Conservation (phyloP, 53 echinoderm and acorn worm genomes). For the Temnopleurus reevesii region DNA sequence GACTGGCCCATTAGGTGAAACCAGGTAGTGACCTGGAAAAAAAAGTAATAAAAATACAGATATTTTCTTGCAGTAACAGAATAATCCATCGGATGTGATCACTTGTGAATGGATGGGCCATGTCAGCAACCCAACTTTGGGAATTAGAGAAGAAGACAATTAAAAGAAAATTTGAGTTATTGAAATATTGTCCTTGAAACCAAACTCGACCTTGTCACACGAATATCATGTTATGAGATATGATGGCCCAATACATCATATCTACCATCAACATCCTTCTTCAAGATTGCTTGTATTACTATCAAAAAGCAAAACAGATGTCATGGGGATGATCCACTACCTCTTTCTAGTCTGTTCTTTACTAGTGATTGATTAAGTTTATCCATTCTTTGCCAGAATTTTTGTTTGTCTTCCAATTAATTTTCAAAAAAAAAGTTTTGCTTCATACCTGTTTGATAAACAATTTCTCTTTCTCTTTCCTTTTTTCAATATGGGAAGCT, state of each 20-base stretch:
- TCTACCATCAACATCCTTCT: not conserved
- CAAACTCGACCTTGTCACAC: not conserved
- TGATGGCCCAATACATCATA: constrained; percentile 8
- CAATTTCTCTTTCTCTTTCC: no score
- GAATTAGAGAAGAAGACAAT: constrained; percentile 12
- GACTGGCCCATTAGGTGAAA: no score
- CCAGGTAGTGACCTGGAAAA: no score
- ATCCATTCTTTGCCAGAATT: no score
- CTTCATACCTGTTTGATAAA: no score
- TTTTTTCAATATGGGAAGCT: no score
- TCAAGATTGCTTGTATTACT: not conserved
- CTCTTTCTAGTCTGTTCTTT: no score
- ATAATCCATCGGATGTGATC: not conserved
- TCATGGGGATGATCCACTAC: no score
- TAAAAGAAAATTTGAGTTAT: constrained; percentile 8
- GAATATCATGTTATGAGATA: constrained; percentile 19
- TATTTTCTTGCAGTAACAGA: not conserved
- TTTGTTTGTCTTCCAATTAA: no score
- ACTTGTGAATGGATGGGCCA: not conserved
- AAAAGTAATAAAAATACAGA: not conserved
- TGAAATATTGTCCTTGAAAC: constrained; percentile 37
- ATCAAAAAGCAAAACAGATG: not conserved
- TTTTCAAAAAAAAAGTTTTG: no score
- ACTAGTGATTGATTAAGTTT: no score
- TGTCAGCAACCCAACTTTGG: not conserved